These are phyloP conservation scores for Cryptocephalus primarius DNA, from an alignment of 2,888 invertebrate species.

Conservation along the genomic window DNA sequence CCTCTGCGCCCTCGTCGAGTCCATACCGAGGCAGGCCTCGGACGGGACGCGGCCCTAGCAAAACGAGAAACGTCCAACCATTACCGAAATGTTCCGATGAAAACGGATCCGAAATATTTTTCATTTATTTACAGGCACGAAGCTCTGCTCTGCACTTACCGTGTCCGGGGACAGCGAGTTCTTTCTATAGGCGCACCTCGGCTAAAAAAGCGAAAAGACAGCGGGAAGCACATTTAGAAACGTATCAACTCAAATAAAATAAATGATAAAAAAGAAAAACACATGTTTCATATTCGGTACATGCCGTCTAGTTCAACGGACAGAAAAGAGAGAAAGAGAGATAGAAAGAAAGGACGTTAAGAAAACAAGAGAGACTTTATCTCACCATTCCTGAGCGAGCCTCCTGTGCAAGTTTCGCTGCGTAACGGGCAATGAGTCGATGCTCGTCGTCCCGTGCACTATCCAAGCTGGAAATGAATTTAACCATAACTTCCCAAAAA, in stretches of 20 bases:
- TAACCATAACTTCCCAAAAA: neutral
- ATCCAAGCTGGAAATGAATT: slow-evolving; percentile 29
- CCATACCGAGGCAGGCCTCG: slow-evolving; percentile 63
- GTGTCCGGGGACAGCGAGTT: slow-evolving; percentile 51
- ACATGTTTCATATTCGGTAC: slow-evolving; percentile 5
- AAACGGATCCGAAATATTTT: too few species aligned
- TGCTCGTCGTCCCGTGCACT: slow-evolving; percentile 77
- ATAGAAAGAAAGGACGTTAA: neutral
- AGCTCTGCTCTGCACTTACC: slow-evolving; percentile 36
- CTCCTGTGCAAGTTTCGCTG: slow-evolving; percentile 89
- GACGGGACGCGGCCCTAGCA: slow-evolving; percentile 57
- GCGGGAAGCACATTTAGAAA: slow-evolving; percentile 31
- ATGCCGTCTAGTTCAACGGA: slow-evolving; percentile 8
- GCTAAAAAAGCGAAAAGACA: slow-evolving; percentile 37
- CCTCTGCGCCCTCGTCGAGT: slow-evolving; percentile 79
- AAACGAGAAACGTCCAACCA: neutral
- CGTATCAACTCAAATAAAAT: slow-evolving; percentile 7
- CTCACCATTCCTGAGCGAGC: slow-evolving; percentile 57
- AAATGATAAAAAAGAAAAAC: too few species aligned
- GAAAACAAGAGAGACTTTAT: too few species aligned
- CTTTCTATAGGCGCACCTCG: slow-evolving; percentile 46
- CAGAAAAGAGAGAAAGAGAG: slow-evolving; percentile 4
- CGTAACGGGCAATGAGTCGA: slow-evolving; percentile 91
- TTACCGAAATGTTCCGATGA: neutral
- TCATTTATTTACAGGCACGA: neutral